Percentiles rank a stretch among this genome's conserved stretches.
phyloP scores from a whole-genome alignment of 2,113 vertebrate species.

The Microtus richardsoni region DNA sequence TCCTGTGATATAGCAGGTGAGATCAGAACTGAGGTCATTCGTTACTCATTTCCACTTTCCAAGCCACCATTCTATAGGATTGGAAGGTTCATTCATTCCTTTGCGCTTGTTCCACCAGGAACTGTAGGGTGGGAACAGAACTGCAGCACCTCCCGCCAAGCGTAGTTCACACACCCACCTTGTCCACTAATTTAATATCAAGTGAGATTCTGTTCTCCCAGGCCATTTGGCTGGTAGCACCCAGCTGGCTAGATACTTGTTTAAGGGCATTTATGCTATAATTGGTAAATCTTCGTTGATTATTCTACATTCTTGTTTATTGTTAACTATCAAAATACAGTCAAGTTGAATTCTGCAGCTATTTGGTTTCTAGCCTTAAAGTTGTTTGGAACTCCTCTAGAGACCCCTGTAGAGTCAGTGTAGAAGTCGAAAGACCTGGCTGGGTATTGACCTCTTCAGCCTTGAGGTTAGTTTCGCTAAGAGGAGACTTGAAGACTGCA shows the following conservation, averaged over 20 bases:
- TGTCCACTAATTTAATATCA: not conserved
- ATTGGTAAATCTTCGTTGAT: no score
- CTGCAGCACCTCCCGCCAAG: not conserved
- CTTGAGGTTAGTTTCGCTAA: not conserved
- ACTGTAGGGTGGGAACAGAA: not conserved
- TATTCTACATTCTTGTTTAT: not conserved
- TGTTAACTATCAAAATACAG: not conserved
- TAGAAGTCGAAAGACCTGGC: not conserved
- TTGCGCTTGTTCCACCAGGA: not conserved
- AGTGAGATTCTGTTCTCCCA: not conserved
- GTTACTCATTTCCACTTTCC: not conserved
- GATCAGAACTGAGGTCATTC: not conserved
- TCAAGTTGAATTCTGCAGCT: not conserved
- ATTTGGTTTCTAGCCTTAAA: not conserved
- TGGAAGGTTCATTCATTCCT: not conserved
- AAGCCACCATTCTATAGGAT: not conserved
- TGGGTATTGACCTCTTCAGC: not conserved
- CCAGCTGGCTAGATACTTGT: not conserved
- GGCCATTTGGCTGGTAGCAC: not conserved
- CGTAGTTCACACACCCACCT: not conserved
- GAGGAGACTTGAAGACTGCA: not conserved
- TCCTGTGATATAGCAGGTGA: not conserved
- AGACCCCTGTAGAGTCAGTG: not conserved
- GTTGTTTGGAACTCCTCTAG: not conserved
- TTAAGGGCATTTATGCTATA: no score